A percentile compares a stretch with the other conserved stretches of the same genome.
Evolutionary conservation across 1,140 invertebrate genomes (phyloP).

Genomic region (Drosophila eugracilis): DNA sequence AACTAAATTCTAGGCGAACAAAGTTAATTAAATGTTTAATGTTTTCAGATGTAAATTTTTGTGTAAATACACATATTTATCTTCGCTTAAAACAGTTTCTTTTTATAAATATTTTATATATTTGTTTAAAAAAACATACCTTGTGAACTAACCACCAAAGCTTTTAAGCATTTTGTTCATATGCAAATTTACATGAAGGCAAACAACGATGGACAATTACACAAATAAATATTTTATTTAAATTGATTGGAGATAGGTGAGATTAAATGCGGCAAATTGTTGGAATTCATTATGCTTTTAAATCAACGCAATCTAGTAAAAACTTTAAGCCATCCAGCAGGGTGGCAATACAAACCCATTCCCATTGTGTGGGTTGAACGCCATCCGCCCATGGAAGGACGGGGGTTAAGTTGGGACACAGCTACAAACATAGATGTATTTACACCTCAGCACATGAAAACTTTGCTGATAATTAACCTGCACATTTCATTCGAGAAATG

Average conservation of each 20-base stretch:
- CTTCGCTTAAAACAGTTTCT: not conserved
- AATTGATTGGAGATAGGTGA: not conserved
- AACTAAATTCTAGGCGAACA: not conserved
- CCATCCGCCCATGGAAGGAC: constrained; percentile 12
- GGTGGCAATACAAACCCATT: not conserved
- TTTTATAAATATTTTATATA: not conserved
- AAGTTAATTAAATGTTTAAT: not conserved
- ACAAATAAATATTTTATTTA: constrained; percentile 6
- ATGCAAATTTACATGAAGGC: not conserved
- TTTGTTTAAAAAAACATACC: not conserved
- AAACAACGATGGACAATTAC: not conserved
- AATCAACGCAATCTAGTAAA: constrained; percentile 1
- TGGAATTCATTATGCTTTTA: constrained; percentile 4
- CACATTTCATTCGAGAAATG: constrained; percentile 56
- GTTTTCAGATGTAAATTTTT: not conserved
- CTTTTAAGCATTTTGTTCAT: constrained; percentile 2
- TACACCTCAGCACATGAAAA: constrained; percentile 56
- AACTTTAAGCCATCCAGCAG: constrained; percentile 14
- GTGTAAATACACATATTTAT: not conserved
- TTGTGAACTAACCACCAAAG: constrained; percentile 2
- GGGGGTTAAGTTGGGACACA: constrained; percentile 15
- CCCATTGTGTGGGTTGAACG: constrained; percentile 5
- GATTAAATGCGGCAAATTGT: not conserved
- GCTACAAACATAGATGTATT: constrained; percentile 36
- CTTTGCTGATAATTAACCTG: constrained; percentile 71